Percentiles rank a stretch among this genome's conserved stretches.
Conservation (phyloP, 2,888 invertebrate genomes). For the Polymixis lichenea region DNA sequence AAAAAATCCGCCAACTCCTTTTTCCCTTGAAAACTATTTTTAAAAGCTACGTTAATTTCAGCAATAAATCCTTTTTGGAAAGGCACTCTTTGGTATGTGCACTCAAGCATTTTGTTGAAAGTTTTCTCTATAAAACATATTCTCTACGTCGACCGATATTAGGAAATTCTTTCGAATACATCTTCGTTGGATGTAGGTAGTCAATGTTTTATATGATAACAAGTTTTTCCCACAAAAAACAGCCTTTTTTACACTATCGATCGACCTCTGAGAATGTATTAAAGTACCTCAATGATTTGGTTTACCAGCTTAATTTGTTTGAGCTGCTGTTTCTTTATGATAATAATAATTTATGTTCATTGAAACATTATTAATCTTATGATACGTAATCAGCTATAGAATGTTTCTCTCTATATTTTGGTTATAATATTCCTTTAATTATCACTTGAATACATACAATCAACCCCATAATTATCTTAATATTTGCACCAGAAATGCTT, state of each 20-base stretch:
- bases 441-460: constrained; percentile 6
- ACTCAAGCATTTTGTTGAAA: not conserved
- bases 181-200: not conserved
- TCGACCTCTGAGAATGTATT: not conserved
- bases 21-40: too few species aligned
- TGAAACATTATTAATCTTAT: not conserved
- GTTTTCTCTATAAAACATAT: not conserved
- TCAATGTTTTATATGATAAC: not conserved
- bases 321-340: not conserved
- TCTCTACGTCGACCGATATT: not conserved
- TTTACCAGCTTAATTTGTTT: not conserved
- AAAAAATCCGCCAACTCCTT: too few species aligned
- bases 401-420: not conserved
- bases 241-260: not conserved
- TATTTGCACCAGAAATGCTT: not conserved
- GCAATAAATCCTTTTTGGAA: not conserved
- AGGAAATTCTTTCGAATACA: not conserved
- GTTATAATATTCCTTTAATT: not conserved
- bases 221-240: not conserved
- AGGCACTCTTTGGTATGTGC: not conserved
- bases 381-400: not conserved
- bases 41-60: not conserved
- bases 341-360: not conserved
- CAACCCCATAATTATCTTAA: not conserved
- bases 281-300: not conserved